Percentiles rank a stretch among this genome's conserved stretches.
These are phyloP conservation scores for Phymorhynchus buccinoides DNA, from an alignment of 1,140 invertebrate genomes.

Conservation along the genomic window DNA sequence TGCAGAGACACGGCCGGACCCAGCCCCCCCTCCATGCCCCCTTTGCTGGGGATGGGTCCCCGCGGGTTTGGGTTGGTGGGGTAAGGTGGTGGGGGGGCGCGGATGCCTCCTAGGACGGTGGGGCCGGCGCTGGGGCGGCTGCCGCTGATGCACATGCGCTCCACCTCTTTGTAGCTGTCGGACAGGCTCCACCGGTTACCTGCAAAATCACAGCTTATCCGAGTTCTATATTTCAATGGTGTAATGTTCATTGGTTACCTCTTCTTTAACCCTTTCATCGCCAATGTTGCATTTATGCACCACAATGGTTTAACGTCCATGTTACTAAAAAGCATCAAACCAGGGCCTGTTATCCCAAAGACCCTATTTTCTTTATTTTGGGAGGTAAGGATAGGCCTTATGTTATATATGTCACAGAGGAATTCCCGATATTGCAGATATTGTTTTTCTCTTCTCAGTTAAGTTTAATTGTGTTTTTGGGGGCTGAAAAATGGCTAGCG, in stretches of 20 bases:
- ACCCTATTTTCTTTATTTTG: no score
- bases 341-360: no score
- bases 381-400: no score
- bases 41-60: not conserved
- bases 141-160: conserved; percentile 34
- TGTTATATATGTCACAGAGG: no score
- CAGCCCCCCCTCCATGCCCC: conserved; percentile 35
- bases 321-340: no score
- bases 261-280: no score
- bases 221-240: not conserved
- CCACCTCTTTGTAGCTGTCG: conserved; percentile 42
- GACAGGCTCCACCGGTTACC: conserved; percentile 40
- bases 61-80: not conserved
- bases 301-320: no score
- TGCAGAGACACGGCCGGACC: conserved; percentile 40
- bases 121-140: not conserved
- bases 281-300: no score
- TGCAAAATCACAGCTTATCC: conserved; percentile 25
- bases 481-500: no score
- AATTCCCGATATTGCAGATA: no score
- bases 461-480: no score
- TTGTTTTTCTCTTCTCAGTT: no score
- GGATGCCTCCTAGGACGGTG: not conserved
- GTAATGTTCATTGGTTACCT: not conserved
- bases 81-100: not conserved